phyloP scores from a whole-genome alignment of 2,888 invertebrate species.

The Ryuthela nishihirai region DNA sequence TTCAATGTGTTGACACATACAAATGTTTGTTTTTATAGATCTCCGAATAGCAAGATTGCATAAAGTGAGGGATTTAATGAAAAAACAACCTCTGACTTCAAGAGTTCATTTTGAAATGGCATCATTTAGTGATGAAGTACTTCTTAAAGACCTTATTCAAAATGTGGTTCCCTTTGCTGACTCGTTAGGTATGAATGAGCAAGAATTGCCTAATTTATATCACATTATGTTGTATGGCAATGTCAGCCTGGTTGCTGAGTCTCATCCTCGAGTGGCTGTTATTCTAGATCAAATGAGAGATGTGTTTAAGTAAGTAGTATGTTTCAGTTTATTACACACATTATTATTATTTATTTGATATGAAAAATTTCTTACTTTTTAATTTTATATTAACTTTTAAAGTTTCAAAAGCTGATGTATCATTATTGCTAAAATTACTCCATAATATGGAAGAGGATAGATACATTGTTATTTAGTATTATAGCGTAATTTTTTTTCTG shows the following conservation, averaged over 20 bases:
- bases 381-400: background rate
- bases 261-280: slow-evolving; percentile 72
- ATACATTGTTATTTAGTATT: too few relatives aligned
- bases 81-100: slow-evolving; percentile 38
- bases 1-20: too few relatives aligned
- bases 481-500: too few relatives aligned
- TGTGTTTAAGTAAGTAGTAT: slow-evolving; percentile 55
- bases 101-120: slow-evolving; percentile 82
- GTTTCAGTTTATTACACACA: background rate
- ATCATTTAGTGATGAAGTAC: slow-evolving; percentile 68
- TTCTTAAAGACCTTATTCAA: slow-evolving; percentile 63
- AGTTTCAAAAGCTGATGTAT: too few relatives aligned
- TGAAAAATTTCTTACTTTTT: background rate
- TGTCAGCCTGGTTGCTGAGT: slow-evolving; percentile 69
- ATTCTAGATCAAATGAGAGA: slow-evolving; percentile 76
- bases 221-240: slow-evolving; percentile 66
- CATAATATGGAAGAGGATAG: too few relatives aligned
- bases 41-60: slow-evolving; percentile 61
- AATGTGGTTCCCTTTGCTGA: slow-evolving; percentile 69
- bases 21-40: slow-evolving; percentile 53
- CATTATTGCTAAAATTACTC: too few relatives aligned
- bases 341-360: background rate
- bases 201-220: slow-evolving; percentile 73
- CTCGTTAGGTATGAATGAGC: slow-evolving; percentile 84
- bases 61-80: slow-evolving; percentile 65